Base-by-base conservation (phyloP, 1,140 invertebrate species). In the Hycleus phaleratus region DNA sequence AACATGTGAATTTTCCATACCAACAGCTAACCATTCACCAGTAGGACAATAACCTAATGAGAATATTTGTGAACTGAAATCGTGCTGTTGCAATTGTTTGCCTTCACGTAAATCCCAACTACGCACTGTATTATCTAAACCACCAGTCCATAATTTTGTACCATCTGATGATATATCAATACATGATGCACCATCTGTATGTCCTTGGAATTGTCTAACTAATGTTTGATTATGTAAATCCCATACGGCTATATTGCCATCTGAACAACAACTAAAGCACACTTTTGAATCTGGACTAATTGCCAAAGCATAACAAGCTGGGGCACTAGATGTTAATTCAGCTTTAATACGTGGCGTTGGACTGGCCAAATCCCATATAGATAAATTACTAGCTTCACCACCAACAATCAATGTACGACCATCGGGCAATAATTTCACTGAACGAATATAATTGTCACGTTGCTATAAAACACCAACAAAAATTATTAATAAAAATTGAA, bases 1-100 rank as follows among this genome's bases (percentile, higher is more conserved):
- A 40, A 99, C 95, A 75, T 96, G 91, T n/a, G 91, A 96, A 73
- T 94, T 97, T 77, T 98, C 95, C 95, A 98, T 97, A 48, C 96
- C 96, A 39, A 98, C 97, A 32, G 96, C 96, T 26, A 99, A 79
- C 95, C 95, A 99, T 61, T 98, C 95, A 1, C 95, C 95, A 42
- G 91, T 94, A 3, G 96, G 96, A 78, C 95, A 98, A 74, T 97
- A 98, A 38, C 95, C 95, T 18, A 99, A 81, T 26, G 95, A 93
- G 75, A 95, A 95, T 65, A 95, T 93, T 78, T 95, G 91, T 38
- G 87, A 90, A 18, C 78, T 85, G 73, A 95, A 94, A 68, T 94
- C 91, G 74, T 93, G 88, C 70, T 94, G 91, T 66, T 93, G 87
- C 8, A 95, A 73, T 72, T 95, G 90, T 53, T 88, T 78, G 6